These are phyloP conservation scores for Agrochola lychnidis DNA, from an alignment of 2,888 invertebrate species.

Conservation along the genomic window DNA sequence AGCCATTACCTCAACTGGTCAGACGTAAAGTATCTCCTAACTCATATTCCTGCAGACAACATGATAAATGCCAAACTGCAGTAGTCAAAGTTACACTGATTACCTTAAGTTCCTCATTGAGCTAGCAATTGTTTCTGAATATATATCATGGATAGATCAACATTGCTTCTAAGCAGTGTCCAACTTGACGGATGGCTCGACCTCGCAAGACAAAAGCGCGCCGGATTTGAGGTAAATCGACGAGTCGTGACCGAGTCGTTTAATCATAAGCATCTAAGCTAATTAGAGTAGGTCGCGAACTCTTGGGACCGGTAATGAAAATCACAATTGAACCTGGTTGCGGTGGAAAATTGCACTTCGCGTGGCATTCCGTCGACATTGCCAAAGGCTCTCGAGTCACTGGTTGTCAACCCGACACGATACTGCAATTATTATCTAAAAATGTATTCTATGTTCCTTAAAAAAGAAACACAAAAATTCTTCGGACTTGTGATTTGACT, in stretches of 20 bases:
- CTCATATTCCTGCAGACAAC: constrained; percentile 65
- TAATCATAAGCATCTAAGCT: constrained; percentile 89
- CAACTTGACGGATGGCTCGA: constrained; percentile 81
- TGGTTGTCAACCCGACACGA: constrained; percentile 72
- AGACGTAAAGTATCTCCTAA: constrained; percentile 70
- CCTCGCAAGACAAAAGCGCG: constrained; percentile 84
- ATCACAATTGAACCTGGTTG: constrained; percentile 87
- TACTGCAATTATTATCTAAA: constrained; percentile 66
- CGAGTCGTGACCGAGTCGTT: constrained; percentile 87
- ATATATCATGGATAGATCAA: constrained; percentile 40
- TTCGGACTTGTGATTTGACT: constrained; percentile 17
- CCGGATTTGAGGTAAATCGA: constrained; percentile 87
- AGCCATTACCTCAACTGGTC: constrained; percentile 72
- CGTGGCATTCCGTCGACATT: constrained; percentile 80
- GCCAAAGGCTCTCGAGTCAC: constrained; percentile 73
- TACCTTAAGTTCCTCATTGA: constrained; percentile 36
- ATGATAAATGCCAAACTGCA: constrained; percentile 62
- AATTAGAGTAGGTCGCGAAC: constrained; percentile 90
- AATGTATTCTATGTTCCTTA: constrained; percentile 33
- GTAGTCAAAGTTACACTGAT: constrained; percentile 59
- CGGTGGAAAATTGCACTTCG: constrained; percentile 85
- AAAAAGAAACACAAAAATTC: constrained; percentile 38
- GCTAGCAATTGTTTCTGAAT: constrained; percentile 48
- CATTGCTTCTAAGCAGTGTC: constrained; percentile 70
- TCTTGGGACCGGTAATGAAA: constrained; percentile 88